These are phyloP conservation scores for Sphaeramia orbicularis DNA, from an alignment of 2,797 vertebrate genomes.

Conservation along the genomic window DNA sequence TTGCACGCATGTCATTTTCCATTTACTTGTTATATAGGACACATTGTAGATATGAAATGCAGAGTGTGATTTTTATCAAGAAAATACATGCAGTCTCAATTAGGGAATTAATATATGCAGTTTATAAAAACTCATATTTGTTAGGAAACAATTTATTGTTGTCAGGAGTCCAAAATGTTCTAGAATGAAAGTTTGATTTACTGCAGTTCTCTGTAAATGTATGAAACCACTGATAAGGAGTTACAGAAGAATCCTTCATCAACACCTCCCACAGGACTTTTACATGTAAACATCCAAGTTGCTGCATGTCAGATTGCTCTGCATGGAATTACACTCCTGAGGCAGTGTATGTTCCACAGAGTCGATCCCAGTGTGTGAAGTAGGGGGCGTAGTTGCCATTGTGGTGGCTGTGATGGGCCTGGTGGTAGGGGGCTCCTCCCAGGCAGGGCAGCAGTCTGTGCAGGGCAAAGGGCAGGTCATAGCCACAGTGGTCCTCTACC, in stretches of 20 bases:
- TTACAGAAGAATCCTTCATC: not conserved
- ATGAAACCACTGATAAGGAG: not conserved
- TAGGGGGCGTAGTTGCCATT: slow-evolving; percentile 85
- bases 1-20: not conserved
- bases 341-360: slow-evolving; percentile 78
- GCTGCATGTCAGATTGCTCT: not conserved
- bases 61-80: not conserved
- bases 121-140: too few relatives aligned
- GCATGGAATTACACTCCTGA: not conserved
- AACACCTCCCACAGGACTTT: not conserved
- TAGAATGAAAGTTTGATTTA: too few relatives aligned
- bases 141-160: too few relatives aligned
- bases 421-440: slow-evolving; percentile 83
- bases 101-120: too few relatives aligned
- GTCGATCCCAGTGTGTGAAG: slow-evolving; percentile 85
- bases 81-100: not conserved
- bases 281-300: not conserved
- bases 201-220: too few relatives aligned
- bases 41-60: not conserved
- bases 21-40: not conserved
- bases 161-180: too few relatives aligned
- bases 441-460: slow-evolving; percentile 78
- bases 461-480: slow-evolving; percentile 81
- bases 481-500: slow-evolving; percentile 86
- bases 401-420: slow-evolving; percentile 75